A percentile compares a stretch with the other conserved stretches of the same genome.
phyloP scores from a whole-genome alignment of 35 echinoderm and acorn worm species.

The Heliocidaris tuberculata region DNA sequence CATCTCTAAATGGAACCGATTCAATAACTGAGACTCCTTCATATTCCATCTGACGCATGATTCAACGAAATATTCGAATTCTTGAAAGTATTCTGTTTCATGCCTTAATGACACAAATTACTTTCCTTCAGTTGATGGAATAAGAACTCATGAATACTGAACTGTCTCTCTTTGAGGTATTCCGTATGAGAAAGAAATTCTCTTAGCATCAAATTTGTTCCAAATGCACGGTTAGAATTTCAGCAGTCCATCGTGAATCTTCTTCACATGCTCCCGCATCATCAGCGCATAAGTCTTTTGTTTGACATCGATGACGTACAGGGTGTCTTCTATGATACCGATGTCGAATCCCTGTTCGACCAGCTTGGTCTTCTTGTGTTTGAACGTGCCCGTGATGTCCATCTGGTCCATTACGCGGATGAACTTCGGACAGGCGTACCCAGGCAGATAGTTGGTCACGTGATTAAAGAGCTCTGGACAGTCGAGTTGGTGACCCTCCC shows the following conservation, averaged over 20 bases:
- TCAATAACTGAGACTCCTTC: no score
- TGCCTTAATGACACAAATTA: no score
- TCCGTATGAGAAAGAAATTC: neutral
- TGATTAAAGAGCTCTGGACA: slow-evolving; percentile 58
- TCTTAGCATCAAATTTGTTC: neutral
- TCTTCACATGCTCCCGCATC: neutral
- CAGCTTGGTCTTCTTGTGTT: slow-evolving; percentile 71
- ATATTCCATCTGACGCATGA: no score
- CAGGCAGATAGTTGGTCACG: slow-evolving; percentile 64
- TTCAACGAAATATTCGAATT: no score
- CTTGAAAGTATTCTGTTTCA: no score
- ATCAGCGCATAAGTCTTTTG: slow-evolving; percentile 63
- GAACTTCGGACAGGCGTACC: slow-evolving; percentile 90
- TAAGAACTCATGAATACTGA: no score
- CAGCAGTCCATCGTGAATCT: neutral
- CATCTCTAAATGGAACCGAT: no score
- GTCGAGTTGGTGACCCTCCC: slow-evolving; percentile 35
- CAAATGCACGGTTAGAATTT: neutral
- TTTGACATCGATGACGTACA: slow-evolving; percentile 69
- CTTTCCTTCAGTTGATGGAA: no score
- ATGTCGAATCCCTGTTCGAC: slow-evolving; percentile 80
- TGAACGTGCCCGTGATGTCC: slow-evolving; percentile 75
- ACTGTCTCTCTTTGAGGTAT: no score
- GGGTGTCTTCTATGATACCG: slow-evolving; percentile 40
- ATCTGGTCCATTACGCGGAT: slow-evolving; percentile 66